Base-by-base conservation (phyloP, 2,888 invertebrate genomes). In the Clunio marinus region DNA sequence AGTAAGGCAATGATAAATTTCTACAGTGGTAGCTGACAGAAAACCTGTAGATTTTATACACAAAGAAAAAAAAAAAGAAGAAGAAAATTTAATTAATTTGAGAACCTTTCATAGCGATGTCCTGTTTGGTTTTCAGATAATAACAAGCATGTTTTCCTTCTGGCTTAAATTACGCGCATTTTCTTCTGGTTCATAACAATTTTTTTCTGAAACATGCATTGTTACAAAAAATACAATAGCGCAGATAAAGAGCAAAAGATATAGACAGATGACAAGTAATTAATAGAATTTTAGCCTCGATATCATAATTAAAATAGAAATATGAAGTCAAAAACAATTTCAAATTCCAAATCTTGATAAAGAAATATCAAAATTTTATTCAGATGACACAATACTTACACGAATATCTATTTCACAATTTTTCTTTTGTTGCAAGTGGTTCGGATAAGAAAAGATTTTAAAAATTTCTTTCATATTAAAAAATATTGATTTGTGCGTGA, bases 231-330 rank as follows among this genome's bases (percentile, higher is more conserved):
- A 51, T 5, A 51, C 17, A 51, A 51, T 32, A 51, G 51, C 17
- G 41, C 41, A 41, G 41, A 51, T 17, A 13, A 51, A 51, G 22
- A n/a, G n/a, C n/a, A n/a, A n/a, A n/a, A n/a, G n/a, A n/a, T n/a
- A n/a, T n/a, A n/a, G n/a, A n/a, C 51, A 51, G 51, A 20, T 51
- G 51, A 51, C 51, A 51, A 51, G 51, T 51, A 51, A 20, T 51
- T 22, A 22, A 51, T 51, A 51, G 22, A 51, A 17, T 20, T 51
- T 51, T 51, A 45, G 45, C 45, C 10, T 45, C 20, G 15, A 2
- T 10, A n/a, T 41, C 41, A 41, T 41, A 41, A 15, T 10, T 10
- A 51, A 51, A 20, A 22, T 3, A 2, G 22, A n/a, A 22, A 22
- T 20, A 13, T 22, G 20, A 51, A 51, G 17, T 51, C 17, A 17